These are phyloP conservation scores for Drosophila lini DNA, from an alignment of 1,140 invertebrate species.

Conservation along the genomic window DNA sequence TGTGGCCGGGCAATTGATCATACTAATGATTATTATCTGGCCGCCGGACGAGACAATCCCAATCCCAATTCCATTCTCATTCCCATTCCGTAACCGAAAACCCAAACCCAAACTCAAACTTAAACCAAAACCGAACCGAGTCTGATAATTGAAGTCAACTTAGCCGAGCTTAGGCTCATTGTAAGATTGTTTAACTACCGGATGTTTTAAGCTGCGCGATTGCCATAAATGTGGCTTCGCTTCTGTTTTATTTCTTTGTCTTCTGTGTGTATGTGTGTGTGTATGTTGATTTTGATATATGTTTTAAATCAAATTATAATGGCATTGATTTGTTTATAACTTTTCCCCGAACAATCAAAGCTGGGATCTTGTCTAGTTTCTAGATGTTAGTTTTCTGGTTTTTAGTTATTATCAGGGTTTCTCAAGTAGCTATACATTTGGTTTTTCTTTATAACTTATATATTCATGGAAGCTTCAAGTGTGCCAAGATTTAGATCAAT, in stretches of 20 bases:
- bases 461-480: not conserved
- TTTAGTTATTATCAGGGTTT: not conserved
- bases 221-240: constrained; percentile 38
- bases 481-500: not conserved
- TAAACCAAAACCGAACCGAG: constrained; percentile 26
- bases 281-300: constrained; percentile 13
- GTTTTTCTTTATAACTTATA: not conserved
- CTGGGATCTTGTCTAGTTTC: not conserved
- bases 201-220: constrained; percentile 70
- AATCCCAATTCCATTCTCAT: constrained; percentile 19
- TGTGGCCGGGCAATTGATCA: constrained; percentile 65
- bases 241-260: constrained; percentile 14
- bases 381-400: too few species aligned
- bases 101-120: constrained; percentile 18
- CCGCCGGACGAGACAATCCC: constrained; percentile 40
- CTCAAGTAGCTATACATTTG: not conserved
- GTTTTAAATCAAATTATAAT: constrained; percentile 22
- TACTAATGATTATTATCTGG: constrained; percentile 79
- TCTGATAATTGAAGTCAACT: constrained; percentile 78
- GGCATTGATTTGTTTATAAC: constrained; percentile 1
- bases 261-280: not conserved
- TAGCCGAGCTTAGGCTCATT: constrained; percentile 57
- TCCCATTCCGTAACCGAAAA: constrained; percentile 1
- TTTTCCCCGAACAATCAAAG: not conserved
- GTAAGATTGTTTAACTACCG: constrained; percentile 75